phyloP scores from a whole-genome alignment of 2,113 vertebrate species.

The Xiphophorus couchianus region DNA sequence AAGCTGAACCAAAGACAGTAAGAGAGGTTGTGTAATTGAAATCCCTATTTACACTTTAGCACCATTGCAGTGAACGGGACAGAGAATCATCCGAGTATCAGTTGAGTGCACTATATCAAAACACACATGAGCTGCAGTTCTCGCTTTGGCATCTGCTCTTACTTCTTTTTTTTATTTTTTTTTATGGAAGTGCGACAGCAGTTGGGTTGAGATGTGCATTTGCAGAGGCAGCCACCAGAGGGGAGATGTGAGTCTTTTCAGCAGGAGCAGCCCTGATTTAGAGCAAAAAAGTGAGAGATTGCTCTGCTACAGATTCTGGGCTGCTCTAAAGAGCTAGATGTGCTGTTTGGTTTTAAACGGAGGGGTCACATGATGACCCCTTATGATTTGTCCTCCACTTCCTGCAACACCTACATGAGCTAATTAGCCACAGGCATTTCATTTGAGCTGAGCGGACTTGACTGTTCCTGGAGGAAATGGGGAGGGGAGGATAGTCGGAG shows the following conservation, averaged over 20 bases:
- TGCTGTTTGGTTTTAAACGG: constrained; percentile 34
- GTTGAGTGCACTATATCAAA: neutral
- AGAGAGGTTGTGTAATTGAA: neutral
- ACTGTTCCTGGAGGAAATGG: constrained; percentile 54
- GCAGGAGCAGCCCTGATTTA: constrained; percentile 13
- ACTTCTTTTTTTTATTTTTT: no score
- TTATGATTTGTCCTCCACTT: constrained; percentile 43
- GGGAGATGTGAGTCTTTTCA: constrained; percentile 64
- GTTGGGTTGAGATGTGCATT: constrained; percentile 11
- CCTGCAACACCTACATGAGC: constrained; percentile 55
- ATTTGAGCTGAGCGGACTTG: constrained; percentile 58
- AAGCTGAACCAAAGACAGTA: neutral
- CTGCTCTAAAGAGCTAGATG: constrained; percentile 33
- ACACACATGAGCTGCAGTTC: neutral
- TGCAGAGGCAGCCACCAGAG: constrained; percentile 59
- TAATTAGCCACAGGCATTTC: constrained; percentile 71
- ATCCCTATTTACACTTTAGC: neutral
- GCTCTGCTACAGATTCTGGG: constrained; percentile 20
- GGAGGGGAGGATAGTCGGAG: constrained; percentile 30
- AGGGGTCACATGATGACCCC: constrained; percentile 34
- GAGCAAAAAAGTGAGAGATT: constrained; percentile 12
- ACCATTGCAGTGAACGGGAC: no score
- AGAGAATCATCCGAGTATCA: no score
- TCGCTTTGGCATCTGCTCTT: neutral
- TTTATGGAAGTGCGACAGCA: no score